These are phyloP conservation scores for Sthenelais limicola DNA, from an alignment of 2,888 invertebrate genomes.

Conservation along the genomic window DNA sequence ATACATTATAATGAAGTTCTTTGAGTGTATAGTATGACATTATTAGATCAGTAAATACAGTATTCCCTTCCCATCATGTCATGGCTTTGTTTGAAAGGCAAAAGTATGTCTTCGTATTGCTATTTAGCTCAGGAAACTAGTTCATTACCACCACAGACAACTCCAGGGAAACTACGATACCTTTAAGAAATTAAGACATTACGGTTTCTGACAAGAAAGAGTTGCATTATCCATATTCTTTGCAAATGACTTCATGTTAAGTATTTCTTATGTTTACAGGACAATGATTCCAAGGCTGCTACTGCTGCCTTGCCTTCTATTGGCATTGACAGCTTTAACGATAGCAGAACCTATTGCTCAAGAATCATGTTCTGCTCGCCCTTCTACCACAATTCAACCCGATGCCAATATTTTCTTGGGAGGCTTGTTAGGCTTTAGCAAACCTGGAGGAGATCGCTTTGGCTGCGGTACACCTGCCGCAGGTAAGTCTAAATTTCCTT, in stretches of 20 bases:
- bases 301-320: not conserved
- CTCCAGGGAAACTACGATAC: too few species aligned
- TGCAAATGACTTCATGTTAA: not conserved
- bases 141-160: too few species aligned
- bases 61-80: too few species aligned
- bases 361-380: constrained; percentile 13
- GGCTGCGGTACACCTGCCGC: constrained; percentile 36
- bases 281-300: not conserved
- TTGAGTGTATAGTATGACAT: too few species aligned
- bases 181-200: too few species aligned
- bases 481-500: constrained; percentile 22
- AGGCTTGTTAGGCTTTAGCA: constrained; percentile 16
- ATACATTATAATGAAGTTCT: too few species aligned
- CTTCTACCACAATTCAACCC: not conserved
- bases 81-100: too few species aligned
- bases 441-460: not conserved
- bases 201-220: too few species aligned
- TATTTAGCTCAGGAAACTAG: too few species aligned
- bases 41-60: too few species aligned
- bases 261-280: not conserved
- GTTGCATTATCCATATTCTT: too few species aligned
- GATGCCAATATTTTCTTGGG: constrained; percentile 28
- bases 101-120: too few species aligned
- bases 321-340: not conserved
- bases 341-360: not conserved